Percentiles rank a stretch among this genome's conserved stretches.
Evolutionary conservation across 2,888 invertebrate genomes (phyloP).

Genomic region (Hemicrepidius hirtus): DNA sequence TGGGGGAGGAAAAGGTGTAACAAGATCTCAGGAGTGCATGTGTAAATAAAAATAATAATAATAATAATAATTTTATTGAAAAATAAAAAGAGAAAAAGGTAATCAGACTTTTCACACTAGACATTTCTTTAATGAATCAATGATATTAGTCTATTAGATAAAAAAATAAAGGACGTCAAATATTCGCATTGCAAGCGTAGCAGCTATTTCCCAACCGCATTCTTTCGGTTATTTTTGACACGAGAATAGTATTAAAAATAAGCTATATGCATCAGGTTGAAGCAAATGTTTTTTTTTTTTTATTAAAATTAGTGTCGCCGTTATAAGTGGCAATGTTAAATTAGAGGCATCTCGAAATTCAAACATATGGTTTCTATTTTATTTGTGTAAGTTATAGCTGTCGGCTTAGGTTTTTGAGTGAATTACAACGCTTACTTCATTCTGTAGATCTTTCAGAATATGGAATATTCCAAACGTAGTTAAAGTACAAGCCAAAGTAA

Average conservation of each 20-base stretch:
- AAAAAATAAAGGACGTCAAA: too few species aligned
- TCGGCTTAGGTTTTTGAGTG: constrained; percentile 16
- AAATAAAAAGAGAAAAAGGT: too few species aligned
- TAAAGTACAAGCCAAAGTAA: too few species aligned
- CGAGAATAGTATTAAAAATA: constrained; percentile 19
- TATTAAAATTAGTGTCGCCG: constrained; percentile 23
- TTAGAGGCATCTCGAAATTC: constrained; percentile 28
- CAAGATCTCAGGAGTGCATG: too few species aligned
- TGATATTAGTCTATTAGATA: too few species aligned
- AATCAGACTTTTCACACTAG: too few species aligned
- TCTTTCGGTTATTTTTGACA: constrained; percentile 45
- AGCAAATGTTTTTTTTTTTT: constrained; percentile 15
- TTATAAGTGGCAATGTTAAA: constrained; percentile 22
- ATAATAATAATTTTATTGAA: too few species aligned
- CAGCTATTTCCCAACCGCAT: constrained; percentile 47
- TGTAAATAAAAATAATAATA: too few species aligned
- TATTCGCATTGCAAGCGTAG: constrained; percentile 29
- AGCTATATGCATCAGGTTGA: constrained; percentile 22
- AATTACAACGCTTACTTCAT: constrained; percentile 14
- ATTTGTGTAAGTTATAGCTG: constrained; percentile 12
- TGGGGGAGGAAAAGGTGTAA: too few species aligned
- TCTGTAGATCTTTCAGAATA: not conserved
- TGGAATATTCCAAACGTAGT: too few species aligned
- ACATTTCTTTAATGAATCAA: too few species aligned
- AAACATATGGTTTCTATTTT: constrained; percentile 29